Conservation (phyloP, 2,797 vertebrate species). For the Crossoptilon crossoptilon region DNA sequence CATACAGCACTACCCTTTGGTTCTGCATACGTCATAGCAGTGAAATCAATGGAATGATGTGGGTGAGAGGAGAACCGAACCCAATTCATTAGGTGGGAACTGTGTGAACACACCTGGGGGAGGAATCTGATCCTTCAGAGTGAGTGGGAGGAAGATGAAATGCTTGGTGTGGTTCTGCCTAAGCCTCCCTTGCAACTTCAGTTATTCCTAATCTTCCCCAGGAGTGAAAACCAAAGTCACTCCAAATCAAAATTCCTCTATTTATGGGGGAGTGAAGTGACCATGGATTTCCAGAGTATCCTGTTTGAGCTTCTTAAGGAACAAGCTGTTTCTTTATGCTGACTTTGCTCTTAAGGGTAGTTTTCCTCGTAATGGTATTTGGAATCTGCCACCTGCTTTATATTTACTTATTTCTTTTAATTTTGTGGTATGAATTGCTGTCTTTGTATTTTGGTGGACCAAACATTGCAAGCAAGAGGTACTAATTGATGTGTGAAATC, state of each 20-base stretch:
- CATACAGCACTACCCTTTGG: background rate
- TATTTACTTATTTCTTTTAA: background rate
- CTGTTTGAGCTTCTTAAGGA: background rate
- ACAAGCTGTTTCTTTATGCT: background rate
- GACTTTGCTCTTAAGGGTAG: background rate
- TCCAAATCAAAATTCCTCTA: background rate
- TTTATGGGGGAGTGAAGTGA: background rate
- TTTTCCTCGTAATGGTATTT: background rate
- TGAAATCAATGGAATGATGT: background rate
- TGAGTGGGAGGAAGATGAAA: background rate
- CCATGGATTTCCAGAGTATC: fast-evolving
- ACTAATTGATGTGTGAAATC: background rate
- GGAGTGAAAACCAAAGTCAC: background rate
- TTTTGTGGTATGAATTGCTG: background rate
- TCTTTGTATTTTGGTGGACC: background rate
- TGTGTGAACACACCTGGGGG: background rate
- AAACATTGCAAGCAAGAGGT: background rate
- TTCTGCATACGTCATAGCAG: fast-evolving
- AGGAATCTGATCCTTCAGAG: background rate
- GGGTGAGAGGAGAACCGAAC: background rate
- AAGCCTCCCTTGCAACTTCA: background rate
- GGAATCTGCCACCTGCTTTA: background rate
- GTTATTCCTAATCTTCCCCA: background rate
- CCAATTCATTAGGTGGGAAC: background rate
- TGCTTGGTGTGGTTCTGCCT: background rate